A percentile compares a stretch with the other conserved stretches of the same genome.
Evolutionary conservation across 1,140 invertebrate genomes (phyloP).

Genomic region (Elysia chlorotica): DNA sequence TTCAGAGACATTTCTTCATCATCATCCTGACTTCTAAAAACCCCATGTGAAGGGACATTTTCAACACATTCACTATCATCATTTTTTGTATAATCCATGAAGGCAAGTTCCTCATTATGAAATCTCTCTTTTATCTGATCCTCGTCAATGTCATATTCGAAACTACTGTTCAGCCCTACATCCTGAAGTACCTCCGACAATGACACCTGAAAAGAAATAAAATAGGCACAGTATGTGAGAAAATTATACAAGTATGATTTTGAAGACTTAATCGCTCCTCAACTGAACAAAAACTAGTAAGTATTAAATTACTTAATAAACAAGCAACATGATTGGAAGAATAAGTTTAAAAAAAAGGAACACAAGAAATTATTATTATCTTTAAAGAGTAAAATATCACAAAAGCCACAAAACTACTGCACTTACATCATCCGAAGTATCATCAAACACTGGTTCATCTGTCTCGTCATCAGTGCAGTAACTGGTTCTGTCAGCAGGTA

Average conservation of each 20-base stretch:
- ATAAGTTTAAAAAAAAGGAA: not conserved
- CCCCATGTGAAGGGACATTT: not conserved
- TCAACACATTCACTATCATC: not conserved
- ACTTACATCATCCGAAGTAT: conserved; percentile 17
- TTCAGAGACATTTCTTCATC: not conserved
- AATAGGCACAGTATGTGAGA: not conserved
- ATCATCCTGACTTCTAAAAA: not conserved
- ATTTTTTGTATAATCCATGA: conserved; percentile 10
- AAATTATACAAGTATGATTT: not conserved
- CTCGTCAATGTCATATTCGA: conserved; percentile 40
- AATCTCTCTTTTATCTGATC: no score
- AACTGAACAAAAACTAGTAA: not conserved
- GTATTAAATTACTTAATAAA: not conserved
- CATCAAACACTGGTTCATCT: conserved; percentile 4
- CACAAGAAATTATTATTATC: not conserved
- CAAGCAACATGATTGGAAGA: not conserved
- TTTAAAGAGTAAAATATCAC: not conserved
- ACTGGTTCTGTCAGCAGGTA: not conserved
- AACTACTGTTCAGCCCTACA: conserved; percentile 18
- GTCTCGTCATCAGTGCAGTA: conserved; percentile 16
- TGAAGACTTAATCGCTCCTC: not conserved
- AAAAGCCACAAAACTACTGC: not conserved
- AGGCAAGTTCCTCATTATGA: conserved; percentile 6
- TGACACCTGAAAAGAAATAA: conserved; percentile 13
- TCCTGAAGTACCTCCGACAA: conserved; percentile 25